These are phyloP conservation scores for Rhynchonycteris naso DNA, from an alignment of 2,797 vertebrate species.

Conservation along the genomic window DNA sequence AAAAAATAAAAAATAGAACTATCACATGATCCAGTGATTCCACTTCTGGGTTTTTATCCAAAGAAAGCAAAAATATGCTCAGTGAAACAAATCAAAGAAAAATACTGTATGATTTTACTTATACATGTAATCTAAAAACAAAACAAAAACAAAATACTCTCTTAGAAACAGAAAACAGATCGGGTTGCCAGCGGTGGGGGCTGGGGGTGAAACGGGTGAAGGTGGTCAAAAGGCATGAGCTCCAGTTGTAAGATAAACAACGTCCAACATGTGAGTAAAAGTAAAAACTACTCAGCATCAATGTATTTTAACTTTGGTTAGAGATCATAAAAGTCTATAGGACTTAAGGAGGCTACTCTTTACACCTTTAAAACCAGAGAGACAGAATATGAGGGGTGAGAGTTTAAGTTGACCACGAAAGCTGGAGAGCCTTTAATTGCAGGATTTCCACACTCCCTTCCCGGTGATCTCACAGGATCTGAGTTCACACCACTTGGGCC, in stretches of 20 bases:
- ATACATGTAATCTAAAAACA: neutral
- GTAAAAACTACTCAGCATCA: neutral
- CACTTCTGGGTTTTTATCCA: neutral
- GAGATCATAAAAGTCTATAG: neutral
- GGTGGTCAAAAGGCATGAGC: neutral
- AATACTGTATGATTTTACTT: neutral
- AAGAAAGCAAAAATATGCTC: neutral
- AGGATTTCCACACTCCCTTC: neutral
- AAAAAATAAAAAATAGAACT: neutral
- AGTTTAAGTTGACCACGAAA: neutral
- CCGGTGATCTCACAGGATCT: neutral
- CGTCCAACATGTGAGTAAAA: neutral
- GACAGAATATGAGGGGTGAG: neutral
- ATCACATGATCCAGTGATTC: neutral
- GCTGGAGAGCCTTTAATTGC: neutral
- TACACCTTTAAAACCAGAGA: neutral
- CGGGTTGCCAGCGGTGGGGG: neutral
- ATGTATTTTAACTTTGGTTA: neutral
- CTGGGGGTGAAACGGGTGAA: neutral
- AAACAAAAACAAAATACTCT: neutral
- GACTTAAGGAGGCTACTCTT: neutral
- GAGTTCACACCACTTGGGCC: rapidly evolving
- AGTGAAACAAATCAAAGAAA: neutral
- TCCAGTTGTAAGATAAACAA: neutral
- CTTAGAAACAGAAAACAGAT: neutral